These are phyloP conservation scores for Myotis myotis DNA, from an alignment of 2,797 vertebrate species.

Conservation along the genomic window DNA sequence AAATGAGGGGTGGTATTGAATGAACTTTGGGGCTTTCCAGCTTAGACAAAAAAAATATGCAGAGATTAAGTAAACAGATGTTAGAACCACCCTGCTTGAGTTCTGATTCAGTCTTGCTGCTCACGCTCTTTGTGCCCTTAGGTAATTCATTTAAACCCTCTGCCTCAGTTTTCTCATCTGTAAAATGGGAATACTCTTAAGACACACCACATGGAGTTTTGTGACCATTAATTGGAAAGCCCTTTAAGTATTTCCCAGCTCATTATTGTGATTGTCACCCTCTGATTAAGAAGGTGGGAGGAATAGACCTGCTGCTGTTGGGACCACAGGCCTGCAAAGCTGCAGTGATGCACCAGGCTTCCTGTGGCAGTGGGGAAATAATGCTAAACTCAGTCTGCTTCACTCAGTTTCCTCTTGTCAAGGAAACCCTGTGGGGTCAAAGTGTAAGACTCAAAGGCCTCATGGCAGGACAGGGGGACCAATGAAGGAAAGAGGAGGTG, in stretches of 20 bases:
- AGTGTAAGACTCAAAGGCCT: background rate
- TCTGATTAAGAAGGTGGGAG: background rate
- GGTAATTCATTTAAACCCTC: background rate
- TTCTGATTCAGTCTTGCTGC: background rate
- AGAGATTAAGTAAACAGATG: background rate
- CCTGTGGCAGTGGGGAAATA: background rate
- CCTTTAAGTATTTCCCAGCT: background rate
- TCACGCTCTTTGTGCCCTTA: background rate
- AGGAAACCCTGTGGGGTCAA: background rate
- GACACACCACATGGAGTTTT: background rate
- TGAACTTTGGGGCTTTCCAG: constrained; percentile 17
- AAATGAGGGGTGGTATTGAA: background rate
- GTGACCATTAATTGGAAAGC: background rate
- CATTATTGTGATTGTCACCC: background rate
- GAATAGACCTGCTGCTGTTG: background rate
- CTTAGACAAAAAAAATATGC: background rate
- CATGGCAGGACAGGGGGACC: background rate
- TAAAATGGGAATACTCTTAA: background rate
- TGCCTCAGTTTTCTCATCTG: background rate
- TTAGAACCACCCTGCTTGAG: background rate
- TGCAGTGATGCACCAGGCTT: background rate
- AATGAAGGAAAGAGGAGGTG: background rate
- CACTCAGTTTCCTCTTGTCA: background rate
- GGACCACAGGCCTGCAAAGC: background rate
- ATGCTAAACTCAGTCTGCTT: background rate